Conservation (phyloP, 2,888 invertebrate genomes). For the Achlya flavicornis region DNA sequence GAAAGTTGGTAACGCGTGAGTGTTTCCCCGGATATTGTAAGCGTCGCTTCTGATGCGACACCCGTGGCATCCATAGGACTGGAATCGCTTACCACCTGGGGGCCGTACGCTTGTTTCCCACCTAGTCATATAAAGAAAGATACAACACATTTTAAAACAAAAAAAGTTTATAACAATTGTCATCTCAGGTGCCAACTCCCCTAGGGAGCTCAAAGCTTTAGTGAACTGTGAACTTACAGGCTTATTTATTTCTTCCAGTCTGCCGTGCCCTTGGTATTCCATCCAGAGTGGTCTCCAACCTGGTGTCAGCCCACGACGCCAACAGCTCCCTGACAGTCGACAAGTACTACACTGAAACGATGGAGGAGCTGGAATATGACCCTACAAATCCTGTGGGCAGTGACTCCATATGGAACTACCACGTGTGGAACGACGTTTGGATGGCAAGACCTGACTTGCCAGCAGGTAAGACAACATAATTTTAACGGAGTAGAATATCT, state of each 20-base stretch:
- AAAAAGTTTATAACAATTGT: too few relatives aligned
- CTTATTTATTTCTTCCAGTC: slow-evolving; percentile 71
- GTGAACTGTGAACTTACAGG: background rate
- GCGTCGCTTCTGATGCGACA: too few relatives aligned
- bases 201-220: too few relatives aligned
- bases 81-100: too few relatives aligned
- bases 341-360: slow-evolving; percentile 87
- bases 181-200: too few relatives aligned
- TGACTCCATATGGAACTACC: slow-evolving; percentile 94
- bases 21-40: too few relatives aligned
- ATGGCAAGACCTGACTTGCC: slow-evolving; percentile 92
- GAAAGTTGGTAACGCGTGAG: too few relatives aligned
- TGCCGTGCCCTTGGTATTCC: slow-evolving; percentile 92
- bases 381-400: slow-evolving; percentile 87
- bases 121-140: too few relatives aligned
- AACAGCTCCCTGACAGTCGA: slow-evolving; percentile 91
- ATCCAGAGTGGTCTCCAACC: slow-evolving; percentile 91
- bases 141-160: too few relatives aligned
- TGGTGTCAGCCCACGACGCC: slow-evolving; percentile 93
- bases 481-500: too few relatives aligned
- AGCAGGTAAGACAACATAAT: slow-evolving; percentile 64
- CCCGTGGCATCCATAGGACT: too few relatives aligned
- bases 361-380: slow-evolving; percentile 86
- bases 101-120: too few relatives aligned
- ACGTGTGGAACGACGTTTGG: slow-evolving; percentile 95